These are phyloP conservation scores for Atethmia centrago DNA, from an alignment of 2,888 invertebrate genomes.

Conservation along the genomic window DNA sequence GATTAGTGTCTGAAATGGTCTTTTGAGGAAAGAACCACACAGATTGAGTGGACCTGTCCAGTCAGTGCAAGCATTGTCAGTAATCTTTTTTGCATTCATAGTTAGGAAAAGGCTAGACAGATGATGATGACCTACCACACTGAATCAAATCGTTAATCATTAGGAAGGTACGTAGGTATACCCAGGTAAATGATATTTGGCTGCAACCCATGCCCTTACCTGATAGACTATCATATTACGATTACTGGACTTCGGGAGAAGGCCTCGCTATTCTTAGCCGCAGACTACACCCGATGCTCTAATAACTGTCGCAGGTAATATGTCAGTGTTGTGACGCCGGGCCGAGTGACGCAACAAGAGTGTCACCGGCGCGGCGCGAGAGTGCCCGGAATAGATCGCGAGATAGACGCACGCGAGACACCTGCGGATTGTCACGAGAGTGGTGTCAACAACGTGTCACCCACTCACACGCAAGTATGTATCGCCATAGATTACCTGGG, in stretches of 20 bases:
- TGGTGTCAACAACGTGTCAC: conserved; percentile 51
- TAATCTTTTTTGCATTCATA: too few species aligned
- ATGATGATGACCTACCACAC: too few species aligned
- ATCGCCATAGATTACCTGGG: conserved; percentile 1
- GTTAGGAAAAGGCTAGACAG: too few species aligned
- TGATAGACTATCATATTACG: conserved; percentile 33
- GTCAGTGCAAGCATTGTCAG: too few species aligned
- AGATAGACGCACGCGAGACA: conserved; percentile 83
- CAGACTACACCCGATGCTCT: conserved; percentile 49
- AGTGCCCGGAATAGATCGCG: conserved; percentile 73
- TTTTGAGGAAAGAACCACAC: too few species aligned
- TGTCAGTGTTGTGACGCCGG: conserved; percentile 58
- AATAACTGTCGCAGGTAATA: conserved; percentile 56
- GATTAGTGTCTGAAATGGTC: too few species aligned
- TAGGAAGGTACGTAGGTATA: background rate
- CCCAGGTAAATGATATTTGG: background rate
- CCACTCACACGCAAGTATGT: too few species aligned
- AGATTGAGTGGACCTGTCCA: too few species aligned
- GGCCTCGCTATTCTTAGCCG: conserved; percentile 38
- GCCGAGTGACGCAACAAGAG: conserved; percentile 73
- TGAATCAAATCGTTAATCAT: too few species aligned
- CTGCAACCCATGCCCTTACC: background rate
- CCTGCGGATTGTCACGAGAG: conserved; percentile 71
- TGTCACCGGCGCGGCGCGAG: conserved; percentile 65
- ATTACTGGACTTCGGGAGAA: conserved; percentile 29